Base-by-base conservation (phyloP, 2,888 invertebrate species). In the Platycheirus albimanus region DNA sequence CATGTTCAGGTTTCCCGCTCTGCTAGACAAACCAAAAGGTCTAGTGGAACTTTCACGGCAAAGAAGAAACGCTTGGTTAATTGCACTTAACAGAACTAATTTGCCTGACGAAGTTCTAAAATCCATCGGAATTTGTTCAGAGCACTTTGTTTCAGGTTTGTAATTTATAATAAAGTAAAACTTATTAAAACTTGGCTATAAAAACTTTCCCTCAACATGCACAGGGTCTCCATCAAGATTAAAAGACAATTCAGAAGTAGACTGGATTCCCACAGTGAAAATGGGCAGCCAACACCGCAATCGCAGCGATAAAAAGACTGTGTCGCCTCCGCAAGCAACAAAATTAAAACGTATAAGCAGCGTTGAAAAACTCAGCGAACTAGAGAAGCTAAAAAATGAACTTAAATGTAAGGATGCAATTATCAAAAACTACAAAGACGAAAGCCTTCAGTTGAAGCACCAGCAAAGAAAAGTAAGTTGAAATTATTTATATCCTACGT, bases 1-100 rank as follows among this genome's bases (percentile, higher is more conserved):
- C 5, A 45, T 64, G 52, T 63, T 54, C 17, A 20, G 63, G 41
- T 54, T 72, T 64, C 72, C 63, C 63, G 72, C 72, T 20, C 61
- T 71, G 7, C 49, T 54, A 20, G 33, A 54, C 17, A 63, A 54
- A 52, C 51, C 61, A 6, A 30, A 63, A 51, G 15, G 63, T 61
- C 41, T 72, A 43, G 36, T 41, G 2, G 52, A 72, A 30, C 63
- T 64, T 28, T 61, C 71, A 17, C 17, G 43, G 3, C 15, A 38
- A 8, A 54, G 52, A 33, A 64, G 52, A 33, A 41, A 19, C 45
- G 52, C 72, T 45, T 64, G 63, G 63, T 36, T 54, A 20, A 45
- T 20, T 20, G 51, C 63, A n/a, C 36, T 54, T 36, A 63, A 52
- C 33, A 43, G 72, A 54, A 63, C 24, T 8, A 33, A 63, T 52